Evolutionary conservation across 2,888 invertebrate genomes (phyloP).

Genomic region (Rugalucina vietnamica): DNA sequence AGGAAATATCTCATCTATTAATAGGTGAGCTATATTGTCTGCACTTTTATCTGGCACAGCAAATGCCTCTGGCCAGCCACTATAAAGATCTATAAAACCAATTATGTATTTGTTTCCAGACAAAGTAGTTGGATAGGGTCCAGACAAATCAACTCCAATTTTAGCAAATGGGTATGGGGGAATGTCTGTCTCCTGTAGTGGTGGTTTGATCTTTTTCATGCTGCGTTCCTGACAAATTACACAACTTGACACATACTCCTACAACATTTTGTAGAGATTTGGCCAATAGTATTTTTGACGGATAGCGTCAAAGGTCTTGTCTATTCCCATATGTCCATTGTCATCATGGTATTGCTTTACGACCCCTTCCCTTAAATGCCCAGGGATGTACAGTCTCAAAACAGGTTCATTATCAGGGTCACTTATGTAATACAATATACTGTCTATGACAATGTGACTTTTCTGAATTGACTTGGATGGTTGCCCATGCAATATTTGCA

Average conservation of each 20-base stretch:
- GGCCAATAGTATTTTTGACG: conserved; percentile 35
- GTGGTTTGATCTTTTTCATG: neutral
- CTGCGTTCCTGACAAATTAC: neutral
- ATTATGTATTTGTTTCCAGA: conserved; percentile 41
- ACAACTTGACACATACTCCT: neutral
- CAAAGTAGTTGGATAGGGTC: conserved; percentile 40
- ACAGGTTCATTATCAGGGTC: conserved; percentile 28
- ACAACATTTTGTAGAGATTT: conserved; percentile 22
- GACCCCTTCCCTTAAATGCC: neutral
- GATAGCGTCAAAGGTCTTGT: conserved; percentile 37
- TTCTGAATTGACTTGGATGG: neutral
- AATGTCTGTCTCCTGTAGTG: conserved; percentile 35
- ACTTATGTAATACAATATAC: conserved; percentile 30
- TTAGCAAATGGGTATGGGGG: conserved; percentile 48
- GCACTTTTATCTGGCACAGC: conserved; percentile 23
- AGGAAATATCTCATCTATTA: conserved; percentile 11
- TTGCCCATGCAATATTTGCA: neutral
- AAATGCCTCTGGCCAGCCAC: conserved; percentile 35
- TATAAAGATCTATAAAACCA: conserved; percentile 26
- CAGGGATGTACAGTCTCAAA: conserved; percentile 14
- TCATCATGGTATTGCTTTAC: conserved; percentile 29
- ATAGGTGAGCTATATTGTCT: conserved; percentile 16
- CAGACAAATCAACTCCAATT: conserved; percentile 37
- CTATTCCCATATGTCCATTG: conserved; percentile 34
- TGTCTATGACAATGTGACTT: conserved; percentile 17